Percentiles rank a stretch among this genome's conserved stretches.
Evolutionary conservation across 2,113 vertebrate species (phyloP).

Genomic region (Malurus elegans): DNA sequence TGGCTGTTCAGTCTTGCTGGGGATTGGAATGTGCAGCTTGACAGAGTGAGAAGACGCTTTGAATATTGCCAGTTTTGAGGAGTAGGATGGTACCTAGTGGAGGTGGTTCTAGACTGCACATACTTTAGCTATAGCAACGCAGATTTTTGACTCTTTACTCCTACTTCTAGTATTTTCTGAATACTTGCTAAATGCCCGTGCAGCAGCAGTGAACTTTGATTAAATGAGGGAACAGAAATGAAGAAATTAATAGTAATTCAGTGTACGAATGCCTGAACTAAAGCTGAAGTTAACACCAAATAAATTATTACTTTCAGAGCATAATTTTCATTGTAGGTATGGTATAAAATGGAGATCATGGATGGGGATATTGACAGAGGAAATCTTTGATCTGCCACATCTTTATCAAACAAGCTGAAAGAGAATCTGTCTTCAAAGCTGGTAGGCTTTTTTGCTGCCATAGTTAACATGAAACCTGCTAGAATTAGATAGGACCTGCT

Average conservation of each 20-base stretch:
- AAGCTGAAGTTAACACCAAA: neutral
- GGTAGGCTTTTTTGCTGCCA: neutral
- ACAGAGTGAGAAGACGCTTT: neutral
- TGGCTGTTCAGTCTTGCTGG: neutral
- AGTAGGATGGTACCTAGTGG: slow-evolving; percentile 39
- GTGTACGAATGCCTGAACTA: neutral
- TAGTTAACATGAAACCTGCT: neutral
- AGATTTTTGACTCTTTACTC: slow-evolving; percentile 6
- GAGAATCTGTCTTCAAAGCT: neutral
- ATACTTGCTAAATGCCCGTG: neutral
- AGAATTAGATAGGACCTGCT: neutral
- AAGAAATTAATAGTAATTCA: neutral
- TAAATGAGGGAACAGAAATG: neutral
- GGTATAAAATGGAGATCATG: neutral
- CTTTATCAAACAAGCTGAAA: neutral
- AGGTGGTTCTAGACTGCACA: slow-evolving; percentile 53
- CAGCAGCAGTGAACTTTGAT: neutral
- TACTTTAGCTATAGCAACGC: slow-evolving; percentile 55
- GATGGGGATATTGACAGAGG: neutral
- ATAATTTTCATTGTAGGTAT: neutral
- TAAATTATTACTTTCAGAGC: neutral
- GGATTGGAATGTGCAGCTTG: neutral
- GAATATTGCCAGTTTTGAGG: slow-evolving; percentile 17
- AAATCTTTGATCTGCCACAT: neutral
- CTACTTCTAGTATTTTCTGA: slow-evolving; percentile 27